Conservation (phyloP, 2,113 vertebrate species). For the Taxidea taxus region DNA sequence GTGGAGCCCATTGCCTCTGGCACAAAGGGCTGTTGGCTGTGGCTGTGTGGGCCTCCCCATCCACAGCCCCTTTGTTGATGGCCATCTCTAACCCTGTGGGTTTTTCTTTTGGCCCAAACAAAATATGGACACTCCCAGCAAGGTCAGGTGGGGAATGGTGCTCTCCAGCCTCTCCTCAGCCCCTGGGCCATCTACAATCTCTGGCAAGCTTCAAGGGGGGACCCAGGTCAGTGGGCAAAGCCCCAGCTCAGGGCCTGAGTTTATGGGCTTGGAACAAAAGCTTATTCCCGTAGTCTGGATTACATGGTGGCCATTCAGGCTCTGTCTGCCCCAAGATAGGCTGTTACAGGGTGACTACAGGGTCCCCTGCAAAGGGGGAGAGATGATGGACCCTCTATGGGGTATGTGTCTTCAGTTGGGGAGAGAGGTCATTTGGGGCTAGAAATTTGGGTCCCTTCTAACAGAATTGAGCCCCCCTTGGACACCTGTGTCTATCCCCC, state of each 20-base stretch:
- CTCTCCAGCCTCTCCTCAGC: background rate
- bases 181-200: accelerated
- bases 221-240: background rate
- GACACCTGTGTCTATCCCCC: background rate
- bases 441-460: background rate
- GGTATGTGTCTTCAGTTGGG: background rate
- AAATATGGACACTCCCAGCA: background rate
- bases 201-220: background rate
- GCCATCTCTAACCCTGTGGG: background rate
- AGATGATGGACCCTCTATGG: background rate
- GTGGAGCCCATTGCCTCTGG: accelerated
- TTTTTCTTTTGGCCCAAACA: background rate
- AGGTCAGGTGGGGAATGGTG: accelerated
- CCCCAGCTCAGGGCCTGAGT: background rate
- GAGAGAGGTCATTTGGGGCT: background rate
- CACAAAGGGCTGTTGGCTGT: accelerated
- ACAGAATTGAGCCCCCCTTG: background rate
- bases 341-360: too few relatives aligned
- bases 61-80: too few relatives aligned
- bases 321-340: background rate
- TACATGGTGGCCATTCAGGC: accelerated
- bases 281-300: accelerated
- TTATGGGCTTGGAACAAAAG: background rate
- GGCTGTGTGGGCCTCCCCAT: accelerated
- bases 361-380: accelerated